phyloP scores from a whole-genome alignment of 2,797 vertebrate species.

The Rousettus madagascariensis region DNA sequence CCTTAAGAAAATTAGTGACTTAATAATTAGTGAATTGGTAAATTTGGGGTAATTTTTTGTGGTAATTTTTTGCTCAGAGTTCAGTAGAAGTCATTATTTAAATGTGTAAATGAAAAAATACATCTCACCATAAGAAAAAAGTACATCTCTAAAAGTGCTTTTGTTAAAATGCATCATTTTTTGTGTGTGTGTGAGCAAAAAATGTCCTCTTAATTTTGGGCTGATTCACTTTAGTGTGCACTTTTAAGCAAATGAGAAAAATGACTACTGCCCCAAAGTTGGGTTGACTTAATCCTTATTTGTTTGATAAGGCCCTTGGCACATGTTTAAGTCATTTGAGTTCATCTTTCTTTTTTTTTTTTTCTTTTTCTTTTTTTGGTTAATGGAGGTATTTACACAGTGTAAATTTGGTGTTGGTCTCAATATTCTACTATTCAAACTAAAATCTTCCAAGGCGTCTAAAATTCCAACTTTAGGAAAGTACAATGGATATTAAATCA shows the following conservation, averaged over 20 bases:
- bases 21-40: not conserved
- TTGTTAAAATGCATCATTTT: not conserved
- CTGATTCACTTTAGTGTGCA: not conserved
- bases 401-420: not conserved
- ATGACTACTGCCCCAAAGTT: not conserved
- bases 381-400: not conserved
- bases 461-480: slow-evolving; percentile 52
- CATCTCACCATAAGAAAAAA: slow-evolving; percentile 12
- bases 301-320: not conserved
- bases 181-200: not conserved
- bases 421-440: not conserved
- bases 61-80: not conserved
- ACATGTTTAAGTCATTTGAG: slow-evolving; percentile 2
- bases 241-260: slow-evolving; percentile 36
- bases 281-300: not conserved
- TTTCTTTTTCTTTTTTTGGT: not conserved
- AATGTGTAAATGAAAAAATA: not conserved
- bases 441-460: slow-evolving; percentile 5
- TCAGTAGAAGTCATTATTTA: not conserved
- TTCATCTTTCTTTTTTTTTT: not conserved
- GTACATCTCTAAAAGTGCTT: not conserved
- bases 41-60: not conserved
- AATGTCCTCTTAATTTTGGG: not conserved
- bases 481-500: not conserved
- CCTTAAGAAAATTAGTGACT: not conserved